These are phyloP conservation scores for Myocastor coypus DNA, from an alignment of 2,113 vertebrate genomes.

Conservation along the genomic window DNA sequence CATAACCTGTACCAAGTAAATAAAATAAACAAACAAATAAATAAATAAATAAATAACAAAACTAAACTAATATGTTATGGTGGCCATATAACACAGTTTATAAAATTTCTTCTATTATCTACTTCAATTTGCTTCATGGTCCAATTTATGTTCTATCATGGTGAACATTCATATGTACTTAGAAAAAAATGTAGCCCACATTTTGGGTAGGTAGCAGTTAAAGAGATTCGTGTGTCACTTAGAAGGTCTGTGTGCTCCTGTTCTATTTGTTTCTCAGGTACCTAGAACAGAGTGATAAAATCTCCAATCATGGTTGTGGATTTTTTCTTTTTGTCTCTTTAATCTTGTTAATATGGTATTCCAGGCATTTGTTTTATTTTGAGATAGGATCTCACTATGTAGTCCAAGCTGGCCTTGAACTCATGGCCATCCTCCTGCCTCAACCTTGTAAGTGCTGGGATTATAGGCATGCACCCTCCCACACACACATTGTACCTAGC, in stretches of 20 bases:
- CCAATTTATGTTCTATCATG: neutral
- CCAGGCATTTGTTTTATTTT: neutral
- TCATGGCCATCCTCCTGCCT: neutral
- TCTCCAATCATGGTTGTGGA: neutral
- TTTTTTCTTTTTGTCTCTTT: conserved; percentile 1
- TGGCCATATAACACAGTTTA: conserved; percentile 18
- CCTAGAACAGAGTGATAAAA: neutral
- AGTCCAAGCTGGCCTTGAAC: neutral
- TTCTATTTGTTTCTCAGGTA: neutral
- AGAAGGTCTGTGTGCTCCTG: neutral
- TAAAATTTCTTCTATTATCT: conserved; percentile 48
- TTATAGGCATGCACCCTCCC: neutral
- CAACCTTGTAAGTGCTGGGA: neutral
- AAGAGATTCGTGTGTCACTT: neutral
- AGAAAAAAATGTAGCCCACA: neutral
- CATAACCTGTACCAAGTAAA: neutral
- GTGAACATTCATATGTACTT: neutral
- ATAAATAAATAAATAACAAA: too few relatives aligned
- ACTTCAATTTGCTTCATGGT: neutral
- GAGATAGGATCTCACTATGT: neutral
- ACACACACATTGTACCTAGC: neutral
- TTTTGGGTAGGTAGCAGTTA: neutral
- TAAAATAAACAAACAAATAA: neutral
- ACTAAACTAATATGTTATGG: neutral
- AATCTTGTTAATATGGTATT: conserved; percentile 25